Evolutionary conservation across 2,888 invertebrate genomes (phyloP).

Genomic region (Polydrusus cervinus): DNA sequence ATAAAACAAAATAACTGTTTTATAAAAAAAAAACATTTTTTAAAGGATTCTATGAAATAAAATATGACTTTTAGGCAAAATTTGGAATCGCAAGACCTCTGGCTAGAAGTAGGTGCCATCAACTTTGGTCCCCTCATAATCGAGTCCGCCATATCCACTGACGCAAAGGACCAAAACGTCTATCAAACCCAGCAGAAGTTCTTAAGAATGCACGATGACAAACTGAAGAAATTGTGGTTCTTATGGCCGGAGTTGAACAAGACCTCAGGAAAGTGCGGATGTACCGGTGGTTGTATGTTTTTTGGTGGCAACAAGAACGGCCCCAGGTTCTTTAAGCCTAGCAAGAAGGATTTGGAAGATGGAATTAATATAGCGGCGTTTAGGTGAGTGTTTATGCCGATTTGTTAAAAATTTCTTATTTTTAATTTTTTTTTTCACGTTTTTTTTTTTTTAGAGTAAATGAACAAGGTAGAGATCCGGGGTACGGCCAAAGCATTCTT

Average conservation of each 20-base stretch:
- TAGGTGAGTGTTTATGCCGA: constrained; percentile 74
- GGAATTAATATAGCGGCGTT: constrained; percentile 89
- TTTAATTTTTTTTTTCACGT: background rate
- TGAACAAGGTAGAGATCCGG: constrained; percentile 86
- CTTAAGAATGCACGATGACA: constrained; percentile 87
- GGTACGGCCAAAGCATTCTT: constrained; percentile 95
- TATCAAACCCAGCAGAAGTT: constrained; percentile 88
- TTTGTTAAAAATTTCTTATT: background rate
- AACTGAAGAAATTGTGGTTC: constrained; percentile 93
- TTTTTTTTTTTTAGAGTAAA: constrained; percentile 75
- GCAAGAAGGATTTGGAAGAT: constrained; percentile 84
- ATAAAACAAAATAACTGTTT: too few relatives aligned
- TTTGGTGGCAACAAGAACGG: constrained; percentile 96
- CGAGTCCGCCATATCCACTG: constrained; percentile 90
- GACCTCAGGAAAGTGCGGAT: constrained; percentile 86
- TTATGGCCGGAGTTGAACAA: constrained; percentile 87
- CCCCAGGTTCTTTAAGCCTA: constrained; percentile 89
- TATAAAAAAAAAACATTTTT: too few relatives aligned
- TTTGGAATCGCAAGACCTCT: constrained; percentile 78
- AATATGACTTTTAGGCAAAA: constrained; percentile 59
- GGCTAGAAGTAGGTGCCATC: constrained; percentile 94
- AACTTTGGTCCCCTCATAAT: constrained; percentile 92
- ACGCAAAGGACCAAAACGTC: constrained; percentile 80
- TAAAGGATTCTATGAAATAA: background rate
- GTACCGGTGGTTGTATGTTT: constrained; percentile 95